phyloP scores from a whole-genome alignment of 2,888 invertebrate species.

The Trichogramma evanescens region DNA sequence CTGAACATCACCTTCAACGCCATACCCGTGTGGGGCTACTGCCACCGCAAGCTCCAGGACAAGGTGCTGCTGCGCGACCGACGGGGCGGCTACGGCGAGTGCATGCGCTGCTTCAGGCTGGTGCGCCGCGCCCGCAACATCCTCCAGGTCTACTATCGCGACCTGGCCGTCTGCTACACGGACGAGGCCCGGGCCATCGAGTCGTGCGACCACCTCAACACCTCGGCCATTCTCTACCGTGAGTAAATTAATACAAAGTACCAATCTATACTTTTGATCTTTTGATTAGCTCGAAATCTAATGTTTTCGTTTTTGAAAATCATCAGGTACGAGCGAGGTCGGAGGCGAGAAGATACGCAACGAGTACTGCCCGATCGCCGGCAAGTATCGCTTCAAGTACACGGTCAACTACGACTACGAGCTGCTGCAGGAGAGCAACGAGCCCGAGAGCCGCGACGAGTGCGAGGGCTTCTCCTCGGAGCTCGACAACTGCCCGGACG shows the following conservation, averaged over 20 bases:
- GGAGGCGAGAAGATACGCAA: constrained; percentile 50
- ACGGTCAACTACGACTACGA: constrained; percentile 50
- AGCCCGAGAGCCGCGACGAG: constrained; percentile 48
- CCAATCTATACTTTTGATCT: background rate
- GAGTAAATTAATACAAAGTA: constrained; percentile 39
- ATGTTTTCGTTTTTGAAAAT: constrained; percentile 20
- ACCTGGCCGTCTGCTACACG: constrained; percentile 57
- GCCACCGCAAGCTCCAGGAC: constrained; percentile 55
- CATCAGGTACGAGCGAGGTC: constrained; percentile 51
- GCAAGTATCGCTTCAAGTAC: constrained; percentile 56
- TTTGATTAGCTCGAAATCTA: background rate
- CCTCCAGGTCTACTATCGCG: constrained; percentile 56
- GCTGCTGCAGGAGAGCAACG: constrained; percentile 49
- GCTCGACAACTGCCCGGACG: constrained; percentile 57
- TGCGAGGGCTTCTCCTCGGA: constrained; percentile 54
- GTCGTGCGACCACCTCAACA: constrained; percentile 48
- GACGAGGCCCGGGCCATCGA: constrained; percentile 54
- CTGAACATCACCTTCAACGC: constrained; percentile 58
- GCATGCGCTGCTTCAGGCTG: constrained; percentile 58
- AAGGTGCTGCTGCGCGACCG: constrained; percentile 56
- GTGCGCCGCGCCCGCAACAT: constrained; percentile 56
- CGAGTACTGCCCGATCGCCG: constrained; percentile 60
- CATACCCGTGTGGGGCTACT: constrained; percentile 62
- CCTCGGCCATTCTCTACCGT: constrained; percentile 55
- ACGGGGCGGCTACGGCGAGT: constrained; percentile 49